Percentiles rank a stretch among this genome's conserved stretches.
Evolutionary conservation across 2,797 vertebrate species (phyloP).

Genomic region (Mergus octosetaceus): DNA sequence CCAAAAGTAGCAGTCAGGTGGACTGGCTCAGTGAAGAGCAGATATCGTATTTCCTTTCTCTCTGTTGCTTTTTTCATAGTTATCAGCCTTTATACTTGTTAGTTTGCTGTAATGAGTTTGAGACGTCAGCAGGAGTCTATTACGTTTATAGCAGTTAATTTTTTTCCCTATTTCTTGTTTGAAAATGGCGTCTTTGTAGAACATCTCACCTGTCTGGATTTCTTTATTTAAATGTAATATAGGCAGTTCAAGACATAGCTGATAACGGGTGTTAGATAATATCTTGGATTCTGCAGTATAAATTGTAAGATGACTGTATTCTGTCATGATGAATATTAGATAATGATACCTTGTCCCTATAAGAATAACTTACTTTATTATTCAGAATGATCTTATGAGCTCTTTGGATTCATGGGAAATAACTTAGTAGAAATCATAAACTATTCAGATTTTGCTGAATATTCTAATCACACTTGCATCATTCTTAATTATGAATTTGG

Average conservation of each 20-base stretch:
- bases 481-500: conserved; percentile 23
- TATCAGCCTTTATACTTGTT: conserved; percentile 38
- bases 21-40: not conserved
- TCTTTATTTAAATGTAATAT: conserved; percentile 32
- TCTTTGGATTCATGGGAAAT: conserved; percentile 13
- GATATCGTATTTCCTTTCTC: conserved; percentile 23
- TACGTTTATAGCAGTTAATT: conserved; percentile 28
- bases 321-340: conserved; percentile 40
- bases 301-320: conserved; percentile 41
- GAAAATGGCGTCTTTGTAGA: conserved; percentile 34
- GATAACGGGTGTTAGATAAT: conserved; percentile 54
- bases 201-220: conserved; percentile 29
- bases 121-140: conserved; percentile 30
- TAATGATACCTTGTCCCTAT: conserved; percentile 19
- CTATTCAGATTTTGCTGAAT: conserved; percentile 44
- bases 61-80: conserved; percentile 6
- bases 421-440: conserved; percentile 40
- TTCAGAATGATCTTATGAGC: conserved; percentile 51
- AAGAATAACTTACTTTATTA: conserved; percentile 60
- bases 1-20: conserved; percentile 52
- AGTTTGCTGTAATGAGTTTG: conserved; percentile 19
- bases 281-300: conserved; percentile 9
- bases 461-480: conserved; percentile 37
- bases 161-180: conserved; percentile 21
- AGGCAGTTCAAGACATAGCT: conserved; percentile 29